Percentiles rank a stretch among this genome's conserved stretches.
Evolutionary conservation across 2,888 invertebrate genomes (phyloP).

Genomic region (Ferdinandea cuprea): DNA sequence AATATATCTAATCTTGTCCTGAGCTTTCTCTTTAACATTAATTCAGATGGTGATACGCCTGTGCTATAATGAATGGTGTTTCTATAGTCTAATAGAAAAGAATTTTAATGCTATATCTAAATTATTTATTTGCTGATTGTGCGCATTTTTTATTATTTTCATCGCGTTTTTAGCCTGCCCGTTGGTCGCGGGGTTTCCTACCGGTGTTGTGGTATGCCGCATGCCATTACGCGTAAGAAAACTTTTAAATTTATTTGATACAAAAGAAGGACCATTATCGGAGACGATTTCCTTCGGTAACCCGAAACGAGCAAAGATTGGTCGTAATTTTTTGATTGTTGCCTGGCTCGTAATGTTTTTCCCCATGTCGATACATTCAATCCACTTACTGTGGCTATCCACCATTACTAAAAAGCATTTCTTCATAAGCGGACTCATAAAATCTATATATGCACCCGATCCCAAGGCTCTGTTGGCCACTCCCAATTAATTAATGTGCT

Average conservation of each 20-base stretch:
- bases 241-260: slow-evolving; percentile 68
- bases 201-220: slow-evolving; percentile 37
- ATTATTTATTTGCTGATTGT: not conserved
- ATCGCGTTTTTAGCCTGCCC: too few relatives aligned
- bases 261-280: slow-evolving; percentile 75
- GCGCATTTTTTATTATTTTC: slow-evolving; percentile 23
- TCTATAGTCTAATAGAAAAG: slow-evolving; percentile 18
- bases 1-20: slow-evolving; percentile 32
- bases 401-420: slow-evolving; percentile 63
- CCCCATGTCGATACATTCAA: too few relatives aligned
- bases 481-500: slow-evolving; percentile 42
- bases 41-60: slow-evolving; percentile 14
- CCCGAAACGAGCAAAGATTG: too few relatives aligned
- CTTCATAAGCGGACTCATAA: slow-evolving; percentile 60
- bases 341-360: too few relatives aligned
- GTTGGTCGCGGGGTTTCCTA: slow-evolving; percentile 28
- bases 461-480: slow-evolving; percentile 43
- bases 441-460: slow-evolving; percentile 54
- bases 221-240: slow-evolving; percentile 60
- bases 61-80: slow-evolving; percentile 23
- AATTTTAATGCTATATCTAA: slow-evolving; percentile 2
- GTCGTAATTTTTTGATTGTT: too few relatives aligned
- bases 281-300: slow-evolving; percentile 73
- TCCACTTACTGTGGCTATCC: too few relatives aligned
- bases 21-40: slow-evolving; percentile 31